Evolutionary conservation across 2,113 vertebrate genomes (phyloP).

Genomic region (Hemicordylus capensis): DNA sequence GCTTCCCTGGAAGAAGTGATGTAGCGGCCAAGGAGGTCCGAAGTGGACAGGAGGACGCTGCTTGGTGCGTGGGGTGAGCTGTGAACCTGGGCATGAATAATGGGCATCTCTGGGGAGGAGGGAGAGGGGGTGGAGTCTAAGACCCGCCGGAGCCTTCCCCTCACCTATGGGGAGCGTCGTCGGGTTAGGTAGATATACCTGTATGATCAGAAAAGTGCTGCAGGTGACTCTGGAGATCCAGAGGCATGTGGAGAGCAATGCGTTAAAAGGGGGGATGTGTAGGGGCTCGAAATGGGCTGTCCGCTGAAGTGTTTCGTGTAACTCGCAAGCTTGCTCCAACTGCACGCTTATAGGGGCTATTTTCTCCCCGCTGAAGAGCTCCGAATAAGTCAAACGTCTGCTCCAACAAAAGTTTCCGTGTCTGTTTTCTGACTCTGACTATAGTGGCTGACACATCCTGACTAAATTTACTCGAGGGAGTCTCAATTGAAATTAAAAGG

Average conservation of each 20-base stretch:
- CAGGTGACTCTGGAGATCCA: too few relatives aligned
- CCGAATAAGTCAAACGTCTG: too few relatives aligned
- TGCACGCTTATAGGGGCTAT: too few relatives aligned
- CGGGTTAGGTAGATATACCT: background rate
- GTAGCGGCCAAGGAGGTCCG: constrained; percentile 15
- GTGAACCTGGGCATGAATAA: background rate
- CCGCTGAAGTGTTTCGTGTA: background rate
- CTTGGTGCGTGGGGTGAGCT: background rate
- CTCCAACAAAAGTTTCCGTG: background rate
- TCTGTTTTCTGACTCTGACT: background rate
- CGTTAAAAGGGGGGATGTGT: too few relatives aligned
- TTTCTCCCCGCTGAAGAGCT: too few relatives aligned
- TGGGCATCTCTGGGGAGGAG: background rate
- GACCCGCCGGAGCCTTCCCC: background rate
- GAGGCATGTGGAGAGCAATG: too few relatives aligned
- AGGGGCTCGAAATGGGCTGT: background rate
- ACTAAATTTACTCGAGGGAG: too few relatives aligned
- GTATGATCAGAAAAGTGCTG: background rate
- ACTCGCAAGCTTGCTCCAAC: background rate
- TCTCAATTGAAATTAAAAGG: too few relatives aligned
- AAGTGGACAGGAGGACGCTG: background rate
- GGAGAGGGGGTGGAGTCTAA: background rate
- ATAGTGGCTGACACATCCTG: too few relatives aligned
- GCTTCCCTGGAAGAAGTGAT: background rate
- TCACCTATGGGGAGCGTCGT: background rate